A percentile compares a stretch with the other conserved stretches of the same genome.
Conservation (phyloP, 2,797 vertebrate genomes). For the Myotis planiceps region DNA sequence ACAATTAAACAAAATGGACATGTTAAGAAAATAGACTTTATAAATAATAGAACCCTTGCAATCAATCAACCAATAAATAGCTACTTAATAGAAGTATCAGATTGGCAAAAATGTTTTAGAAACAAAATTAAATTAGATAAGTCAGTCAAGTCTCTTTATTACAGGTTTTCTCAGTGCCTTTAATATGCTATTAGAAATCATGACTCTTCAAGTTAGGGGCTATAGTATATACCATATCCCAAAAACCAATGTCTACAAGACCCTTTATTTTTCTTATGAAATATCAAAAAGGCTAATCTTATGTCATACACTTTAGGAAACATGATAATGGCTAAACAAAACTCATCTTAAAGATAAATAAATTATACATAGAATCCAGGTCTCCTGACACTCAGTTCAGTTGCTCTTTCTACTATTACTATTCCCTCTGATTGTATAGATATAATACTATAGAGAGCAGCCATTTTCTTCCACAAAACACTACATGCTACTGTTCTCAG, state of each 20-base stretch:
- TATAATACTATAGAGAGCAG: background rate
- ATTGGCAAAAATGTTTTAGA: slow-evolving; percentile 3
- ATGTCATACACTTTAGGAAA: background rate
- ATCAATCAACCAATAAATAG: background rate
- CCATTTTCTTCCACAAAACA: background rate
- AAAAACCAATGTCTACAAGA: background rate
- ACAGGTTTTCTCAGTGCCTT: background rate
- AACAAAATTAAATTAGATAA: background rate
- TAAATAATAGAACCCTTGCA: background rate
- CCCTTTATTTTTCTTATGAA: background rate
- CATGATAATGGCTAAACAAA: background rate
- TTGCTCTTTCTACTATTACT: background rate
- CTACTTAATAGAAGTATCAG: background rate
- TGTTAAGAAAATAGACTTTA: background rate
- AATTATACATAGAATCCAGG: background rate
- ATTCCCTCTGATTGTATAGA: background rate
- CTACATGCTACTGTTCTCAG: background rate
- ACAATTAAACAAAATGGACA: background rate
- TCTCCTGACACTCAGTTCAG: background rate
- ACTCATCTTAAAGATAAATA: background rate
- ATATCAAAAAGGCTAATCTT: background rate
- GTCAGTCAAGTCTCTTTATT: background rate
- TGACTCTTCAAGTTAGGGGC: background rate
- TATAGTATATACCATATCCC: background rate
- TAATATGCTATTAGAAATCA: background rate